Conservation (phyloP, 2,797 vertebrate genomes). For the Phalanger gymnotis region DNA sequence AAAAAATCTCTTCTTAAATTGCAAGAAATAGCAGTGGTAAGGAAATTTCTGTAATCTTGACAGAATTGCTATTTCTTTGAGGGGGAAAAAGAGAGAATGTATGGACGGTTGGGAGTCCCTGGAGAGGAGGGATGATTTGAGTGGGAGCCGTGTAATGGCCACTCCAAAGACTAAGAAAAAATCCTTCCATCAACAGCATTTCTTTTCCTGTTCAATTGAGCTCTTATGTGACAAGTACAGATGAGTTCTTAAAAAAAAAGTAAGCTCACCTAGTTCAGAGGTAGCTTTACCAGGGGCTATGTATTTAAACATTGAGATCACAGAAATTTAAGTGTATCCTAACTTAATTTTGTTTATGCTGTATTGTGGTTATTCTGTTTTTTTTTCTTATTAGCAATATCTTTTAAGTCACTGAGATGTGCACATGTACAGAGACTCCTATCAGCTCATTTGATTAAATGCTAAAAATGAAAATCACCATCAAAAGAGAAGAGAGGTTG, state of each 20-base stretch:
- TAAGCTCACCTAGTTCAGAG: slow-evolving; percentile 38
- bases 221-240: slow-evolving; percentile 40
- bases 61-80: slow-evolving; percentile 64
- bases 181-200: neutral
- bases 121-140: neutral
- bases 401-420: slow-evolving; percentile 17
- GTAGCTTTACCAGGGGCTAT: slow-evolving; percentile 11
- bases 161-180: slow-evolving; percentile 2
- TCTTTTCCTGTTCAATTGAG: slow-evolving; percentile 20
- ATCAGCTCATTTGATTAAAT: neutral
- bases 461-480: slow-evolving; percentile 40
- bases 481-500: slow-evolving; percentile 39
- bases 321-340: neutral
- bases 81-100: slow-evolving; percentile 37
- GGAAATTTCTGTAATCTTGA: slow-evolving; percentile 58
- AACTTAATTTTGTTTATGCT: neutral
- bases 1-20: slow-evolving; percentile 51
- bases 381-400: slow-evolving; percentile 41
- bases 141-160: neutral
- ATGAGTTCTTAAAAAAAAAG: neutral
- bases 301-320: slow-evolving; percentile 41
- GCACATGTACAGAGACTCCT: neutral
- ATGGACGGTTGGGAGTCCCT: neutral
- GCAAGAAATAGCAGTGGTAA: slow-evolving; percentile 40
- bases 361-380: neutral